Evolutionary conservation across 2,797 vertebrate genomes (phyloP), one percentile per base, ranked within the genome.

Genomic region (Chaenodraco wilsoni): DNA sequence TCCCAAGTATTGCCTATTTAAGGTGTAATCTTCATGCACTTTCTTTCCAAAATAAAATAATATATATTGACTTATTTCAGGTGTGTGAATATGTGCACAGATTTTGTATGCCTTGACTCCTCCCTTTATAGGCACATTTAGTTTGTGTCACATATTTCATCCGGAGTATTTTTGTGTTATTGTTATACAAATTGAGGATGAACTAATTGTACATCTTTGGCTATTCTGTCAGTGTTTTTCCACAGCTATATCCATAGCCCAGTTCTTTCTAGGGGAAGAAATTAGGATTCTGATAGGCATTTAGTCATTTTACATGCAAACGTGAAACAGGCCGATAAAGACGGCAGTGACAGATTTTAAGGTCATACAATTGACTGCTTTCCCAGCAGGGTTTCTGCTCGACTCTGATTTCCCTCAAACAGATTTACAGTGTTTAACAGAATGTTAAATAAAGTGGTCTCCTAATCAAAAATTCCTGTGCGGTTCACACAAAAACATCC

Each of bases 381-480:
- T 4, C 37, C 49, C 46, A 55, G 17, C 11, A 27, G 33, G 27
- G 37, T 55, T 12, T 49, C 65, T 43, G 16, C 19, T 52, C 16
- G 21, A 40, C 27, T 33, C 8, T 27, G 15, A 19, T 40, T 65
- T 62, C 40, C 6, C 41, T 78, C 23, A 14, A 65, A 72, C 11
- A 58, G 31, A 78, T 46, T 14, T 51, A 31, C 3, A 55, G n/a
- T 41, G 5, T 27, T 49, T 37, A 23, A 45, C 9, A 45, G 4
- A 44, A 21, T 40, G 12, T 23, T 3, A 51, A 62, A 33, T 45
- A 23, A 64, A 50, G 4, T 50, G 19, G 12, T 64, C 15, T 55
- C 40, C 17, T 58, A 15, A 61, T 58, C 7, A 10, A 61, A 41
- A 43, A 59, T 17, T 41, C 2, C 11, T 9, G 27, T 54, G 19